Conservation (phyloP, 2,888 invertebrate species). For the Eupsilia transversa region DNA sequence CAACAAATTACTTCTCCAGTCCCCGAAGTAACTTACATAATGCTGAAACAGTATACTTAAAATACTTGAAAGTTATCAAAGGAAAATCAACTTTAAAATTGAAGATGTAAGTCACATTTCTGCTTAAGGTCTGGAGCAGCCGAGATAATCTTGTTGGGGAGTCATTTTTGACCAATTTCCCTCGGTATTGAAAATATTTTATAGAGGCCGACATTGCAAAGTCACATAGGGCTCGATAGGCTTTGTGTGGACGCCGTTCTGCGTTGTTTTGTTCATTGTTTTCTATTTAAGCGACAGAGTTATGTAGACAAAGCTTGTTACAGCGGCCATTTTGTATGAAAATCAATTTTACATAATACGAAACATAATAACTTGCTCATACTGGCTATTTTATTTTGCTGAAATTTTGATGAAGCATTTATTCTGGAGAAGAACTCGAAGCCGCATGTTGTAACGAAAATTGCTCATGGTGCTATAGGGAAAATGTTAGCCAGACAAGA, state of each 20-base stretch:
- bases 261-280: constrained; percentile 65
- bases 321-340: constrained; percentile 64
- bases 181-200: constrained; percentile 86
- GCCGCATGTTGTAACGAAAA: background rate
- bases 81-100: constrained; percentile 73
- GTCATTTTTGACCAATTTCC: constrained; percentile 87
- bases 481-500: background rate
- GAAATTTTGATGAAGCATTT: constrained; percentile 27
- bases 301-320: constrained; percentile 67
- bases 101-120: constrained; percentile 67
- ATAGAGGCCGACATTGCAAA: constrained; percentile 76
- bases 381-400: constrained; percentile 16
- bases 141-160: constrained; percentile 83
- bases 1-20: constrained; percentile 71
- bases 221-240: constrained; percentile 70
- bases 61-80: constrained; percentile 67
- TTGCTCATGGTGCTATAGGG: background rate
- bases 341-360: constrained; percentile 63
- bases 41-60: constrained; percentile 76
- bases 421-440: background rate
- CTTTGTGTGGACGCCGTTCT: constrained; percentile 64
- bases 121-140: constrained; percentile 59
- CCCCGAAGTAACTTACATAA: constrained; percentile 74
- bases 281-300: constrained; percentile 60
- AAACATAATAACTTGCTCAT: constrained; percentile 60